A percentile compares a stretch with the other conserved stretches of the same genome.
phyloP scores from a whole-genome alignment of 2,797 vertebrate species.

The Lates japonicus region DNA sequence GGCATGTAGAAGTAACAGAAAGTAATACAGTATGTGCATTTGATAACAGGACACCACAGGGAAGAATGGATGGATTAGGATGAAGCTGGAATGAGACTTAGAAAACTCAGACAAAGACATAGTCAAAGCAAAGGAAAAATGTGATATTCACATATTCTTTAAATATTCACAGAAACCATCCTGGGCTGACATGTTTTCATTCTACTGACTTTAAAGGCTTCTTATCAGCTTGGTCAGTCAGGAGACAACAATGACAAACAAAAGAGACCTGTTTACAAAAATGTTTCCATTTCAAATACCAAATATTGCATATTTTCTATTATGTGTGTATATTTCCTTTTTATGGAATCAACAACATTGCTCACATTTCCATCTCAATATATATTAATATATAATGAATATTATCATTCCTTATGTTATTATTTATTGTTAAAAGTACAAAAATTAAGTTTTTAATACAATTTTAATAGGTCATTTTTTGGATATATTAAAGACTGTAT shows the following conservation, averaged over 20 bases:
- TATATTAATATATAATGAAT: background rate
- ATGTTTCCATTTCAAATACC: too few relatives aligned
- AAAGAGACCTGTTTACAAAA: background rate
- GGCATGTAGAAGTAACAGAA: background rate
- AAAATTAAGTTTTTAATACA: background rate
- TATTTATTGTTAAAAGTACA: too few relatives aligned
- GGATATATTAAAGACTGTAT: background rate
- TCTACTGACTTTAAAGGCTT: background rate
- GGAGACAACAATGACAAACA: background rate
- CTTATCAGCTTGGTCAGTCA: background rate
- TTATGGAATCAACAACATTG: too few relatives aligned
- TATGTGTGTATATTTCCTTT: too few relatives aligned
- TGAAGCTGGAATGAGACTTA: background rate
- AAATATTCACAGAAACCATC: background rate
- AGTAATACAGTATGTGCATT: background rate
- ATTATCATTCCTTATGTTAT: too few relatives aligned
- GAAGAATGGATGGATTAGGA: background rate
- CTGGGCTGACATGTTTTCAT: background rate
- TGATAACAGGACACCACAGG: conserved; percentile 3
- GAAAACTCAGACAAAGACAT: background rate
- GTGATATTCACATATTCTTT: background rate
- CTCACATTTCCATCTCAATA: background rate
- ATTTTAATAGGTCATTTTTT: background rate
- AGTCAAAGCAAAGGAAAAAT: background rate
- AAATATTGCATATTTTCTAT: too few relatives aligned